A percentile compares a stretch with the other conserved stretches of the same genome.
phyloP scores from a whole-genome alignment of 2,888 invertebrate species.

The Aporophyla lueneburgensis region DNA sequence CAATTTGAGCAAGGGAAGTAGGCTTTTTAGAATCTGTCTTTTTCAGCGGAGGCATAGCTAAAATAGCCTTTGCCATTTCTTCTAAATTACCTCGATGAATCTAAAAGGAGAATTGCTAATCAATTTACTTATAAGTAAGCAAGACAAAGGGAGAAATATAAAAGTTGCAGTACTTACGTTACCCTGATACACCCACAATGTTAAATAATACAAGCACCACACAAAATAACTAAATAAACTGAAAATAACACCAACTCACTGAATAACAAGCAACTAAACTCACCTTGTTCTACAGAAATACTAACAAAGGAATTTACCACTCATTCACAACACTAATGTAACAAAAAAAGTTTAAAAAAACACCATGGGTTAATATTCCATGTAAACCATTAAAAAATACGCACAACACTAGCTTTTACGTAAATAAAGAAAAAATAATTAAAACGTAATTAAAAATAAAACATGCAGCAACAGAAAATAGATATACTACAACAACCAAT shows the following conservation, averaged over 20 bases:
- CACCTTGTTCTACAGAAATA: slow-evolving; percentile 46
- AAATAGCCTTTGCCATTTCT: slow-evolving; percentile 85
- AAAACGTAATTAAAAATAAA: slow-evolving; percentile 14
- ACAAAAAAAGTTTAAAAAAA: slow-evolving; percentile 12
- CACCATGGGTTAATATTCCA: slow-evolving; percentile 55
- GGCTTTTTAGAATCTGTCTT: slow-evolving; percentile 80
- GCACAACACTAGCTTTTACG: slow-evolving; percentile 33
- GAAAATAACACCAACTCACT: slow-evolving; percentile 65
- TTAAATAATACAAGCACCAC: slow-evolving; percentile 67
- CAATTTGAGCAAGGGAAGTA: slow-evolving; percentile 72
- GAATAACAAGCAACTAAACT: slow-evolving; percentile 58
- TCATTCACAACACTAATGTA: slow-evolving; percentile 59
- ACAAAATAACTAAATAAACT: slow-evolving; percentile 61
- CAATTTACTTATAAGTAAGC: slow-evolving; percentile 36
- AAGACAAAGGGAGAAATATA: slow-evolving; percentile 32
- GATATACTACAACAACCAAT: slow-evolving; percentile 20
- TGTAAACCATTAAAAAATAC: slow-evolving; percentile 46
- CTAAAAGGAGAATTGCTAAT: slow-evolving; percentile 78
- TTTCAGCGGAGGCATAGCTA: slow-evolving; percentile 86
- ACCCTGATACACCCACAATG: slow-evolving; percentile 61
- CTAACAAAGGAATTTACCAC: slow-evolving; percentile 52
- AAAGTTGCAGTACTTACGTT: slow-evolving; percentile 61
- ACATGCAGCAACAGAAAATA: slow-evolving; percentile 42
- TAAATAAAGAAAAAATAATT: slow-evolving; percentile 6
- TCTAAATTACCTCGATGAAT: slow-evolving; percentile 91